Evolutionary conservation across 2,113 vertebrate species (phyloP).

Genomic region (Sisor rabdophorus): DNA sequence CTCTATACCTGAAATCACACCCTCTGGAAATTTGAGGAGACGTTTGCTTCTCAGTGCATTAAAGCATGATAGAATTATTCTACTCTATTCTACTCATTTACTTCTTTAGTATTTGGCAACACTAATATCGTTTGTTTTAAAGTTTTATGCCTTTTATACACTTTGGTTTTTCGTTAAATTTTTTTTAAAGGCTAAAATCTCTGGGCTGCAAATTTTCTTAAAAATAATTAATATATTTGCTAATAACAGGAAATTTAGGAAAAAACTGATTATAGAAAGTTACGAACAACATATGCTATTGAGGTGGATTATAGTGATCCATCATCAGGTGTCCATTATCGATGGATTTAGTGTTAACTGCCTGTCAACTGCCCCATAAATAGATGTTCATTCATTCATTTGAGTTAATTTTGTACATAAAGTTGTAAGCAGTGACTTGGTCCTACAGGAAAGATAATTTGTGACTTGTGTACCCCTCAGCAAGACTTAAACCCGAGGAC

Average conservation of each 20-base stretch:
- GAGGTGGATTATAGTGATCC: too few relatives aligned
- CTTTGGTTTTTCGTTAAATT: neutral
- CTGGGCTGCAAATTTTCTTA: too few relatives aligned
- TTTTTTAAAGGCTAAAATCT: too few relatives aligned
- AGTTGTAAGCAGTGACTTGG: neutral
- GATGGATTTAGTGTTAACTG: too few relatives aligned
- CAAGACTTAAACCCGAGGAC: neutral
- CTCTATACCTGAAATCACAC: neutral
- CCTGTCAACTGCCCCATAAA: too few relatives aligned
- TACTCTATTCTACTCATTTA: too few relatives aligned
- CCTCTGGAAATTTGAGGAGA: neutral
- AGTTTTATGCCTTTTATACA: neutral
- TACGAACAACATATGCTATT: too few relatives aligned
- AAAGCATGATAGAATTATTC: neutral
- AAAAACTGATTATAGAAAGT: too few relatives aligned
- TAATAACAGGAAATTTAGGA: too few relatives aligned
- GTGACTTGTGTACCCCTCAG: neutral
- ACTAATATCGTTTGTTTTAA: slow-evolving; percentile 7
- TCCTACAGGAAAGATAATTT: neutral
- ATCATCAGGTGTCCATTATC: too few relatives aligned
- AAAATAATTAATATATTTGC: too few relatives aligned
- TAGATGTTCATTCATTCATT: neutral
- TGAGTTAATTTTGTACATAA: neutral
- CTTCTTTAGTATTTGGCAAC: neutral
- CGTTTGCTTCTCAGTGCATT: neutral